These are phyloP conservation scores for Elaphurus davidianus DNA, from an alignment of 2,113 vertebrate species.

Conservation along the genomic window DNA sequence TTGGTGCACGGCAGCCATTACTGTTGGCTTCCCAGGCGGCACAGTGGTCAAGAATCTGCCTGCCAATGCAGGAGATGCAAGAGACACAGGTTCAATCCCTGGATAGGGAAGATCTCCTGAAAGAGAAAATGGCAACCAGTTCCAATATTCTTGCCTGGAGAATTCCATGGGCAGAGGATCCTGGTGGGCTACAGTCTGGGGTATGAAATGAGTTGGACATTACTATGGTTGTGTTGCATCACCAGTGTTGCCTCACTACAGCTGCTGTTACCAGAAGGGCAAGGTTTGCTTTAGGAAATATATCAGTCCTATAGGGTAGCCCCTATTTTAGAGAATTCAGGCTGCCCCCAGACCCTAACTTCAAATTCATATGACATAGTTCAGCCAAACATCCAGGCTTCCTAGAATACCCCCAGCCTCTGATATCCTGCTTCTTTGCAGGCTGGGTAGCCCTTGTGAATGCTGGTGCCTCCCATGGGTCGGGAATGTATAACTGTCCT, in stretches of 20 bases:
- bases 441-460: not conserved
- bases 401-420: not conserved
- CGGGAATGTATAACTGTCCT: not conserved
- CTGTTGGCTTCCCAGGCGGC: not conserved
- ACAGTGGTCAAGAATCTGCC: not conserved
- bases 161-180: not conserved
- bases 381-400: not conserved
- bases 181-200: not conserved
- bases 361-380: not conserved
- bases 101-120: not conserved
- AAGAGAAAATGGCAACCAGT: not conserved
- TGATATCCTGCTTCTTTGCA: not conserved
- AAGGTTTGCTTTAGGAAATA: not conserved
- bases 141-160: not conserved
- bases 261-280: not conserved
- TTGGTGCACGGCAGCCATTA: not conserved
- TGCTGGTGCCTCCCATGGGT: not conserved
- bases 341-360: not conserved
- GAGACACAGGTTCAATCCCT: not conserved
- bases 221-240: no score
- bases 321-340: not conserved
- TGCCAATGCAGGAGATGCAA: not conserved
- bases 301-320: not conserved
- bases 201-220: not conserved
- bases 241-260: no score